These are phyloP conservation scores for Julus scanicus DNA, from an alignment of 2,888 invertebrate species.

Conservation along the genomic window DNA sequence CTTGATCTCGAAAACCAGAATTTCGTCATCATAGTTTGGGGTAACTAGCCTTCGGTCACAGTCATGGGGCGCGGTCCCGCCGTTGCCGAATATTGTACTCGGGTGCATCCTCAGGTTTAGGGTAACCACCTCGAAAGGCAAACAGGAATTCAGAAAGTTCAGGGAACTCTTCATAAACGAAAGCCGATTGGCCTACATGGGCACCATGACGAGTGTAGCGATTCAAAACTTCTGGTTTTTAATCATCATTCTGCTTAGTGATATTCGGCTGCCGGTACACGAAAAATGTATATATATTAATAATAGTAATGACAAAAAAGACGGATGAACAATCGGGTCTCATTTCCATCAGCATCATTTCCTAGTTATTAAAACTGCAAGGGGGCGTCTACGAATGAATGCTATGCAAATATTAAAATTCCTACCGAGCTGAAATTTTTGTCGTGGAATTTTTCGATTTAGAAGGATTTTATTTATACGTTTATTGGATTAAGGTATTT, in stretches of 20 bases:
- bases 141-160: background rate
- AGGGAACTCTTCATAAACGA: background rate
- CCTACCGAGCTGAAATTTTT: too few species aligned
- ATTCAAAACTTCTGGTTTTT: too few species aligned
- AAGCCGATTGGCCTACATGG: background rate
- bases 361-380: too few species aligned
- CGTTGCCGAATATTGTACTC: background rate
- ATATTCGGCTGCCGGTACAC: background rate
- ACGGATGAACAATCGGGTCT: too few species aligned
- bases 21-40: background rate
- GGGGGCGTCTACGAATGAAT: too few species aligned
- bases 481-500: too few species aligned
- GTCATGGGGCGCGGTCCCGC: background rate
- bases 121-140: background rate
- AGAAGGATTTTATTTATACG: too few species aligned
- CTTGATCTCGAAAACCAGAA: background rate
- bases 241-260: background rate
- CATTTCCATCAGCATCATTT: too few species aligned
- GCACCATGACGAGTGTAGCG: background rate
- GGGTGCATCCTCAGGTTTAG: background rate
- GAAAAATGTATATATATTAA: too few species aligned
- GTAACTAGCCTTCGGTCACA: background rate
- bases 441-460: too few species aligned
- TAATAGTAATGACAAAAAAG: too few species aligned
- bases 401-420: too few species aligned